A percentile compares a stretch with the other conserved stretches of the same genome.
Conservation (phyloP, 2,797 vertebrate species). For the Hypotaenidia philippensis region DNA sequence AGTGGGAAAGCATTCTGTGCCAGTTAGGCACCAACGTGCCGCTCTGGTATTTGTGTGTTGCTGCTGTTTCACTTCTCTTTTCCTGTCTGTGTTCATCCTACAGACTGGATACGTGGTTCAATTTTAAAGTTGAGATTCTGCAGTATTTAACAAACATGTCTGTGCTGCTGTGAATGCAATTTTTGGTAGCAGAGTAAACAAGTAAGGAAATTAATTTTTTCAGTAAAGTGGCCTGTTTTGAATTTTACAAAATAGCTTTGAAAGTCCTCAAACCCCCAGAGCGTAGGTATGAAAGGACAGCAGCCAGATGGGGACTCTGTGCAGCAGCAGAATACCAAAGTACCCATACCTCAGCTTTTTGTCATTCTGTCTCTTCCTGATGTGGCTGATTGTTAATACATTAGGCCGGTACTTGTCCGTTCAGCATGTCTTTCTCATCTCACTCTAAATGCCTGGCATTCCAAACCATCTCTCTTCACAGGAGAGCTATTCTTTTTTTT, state of each 20-base stretch:
- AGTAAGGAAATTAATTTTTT: background rate
- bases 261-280: background rate
- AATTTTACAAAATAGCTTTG: background rate
- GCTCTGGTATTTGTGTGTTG: background rate
- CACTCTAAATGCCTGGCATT: background rate
- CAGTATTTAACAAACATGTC: background rate
- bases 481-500: background rate
- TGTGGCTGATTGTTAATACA: background rate
- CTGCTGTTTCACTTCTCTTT: background rate
- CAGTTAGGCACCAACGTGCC: background rate
- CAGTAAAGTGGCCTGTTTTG: background rate
- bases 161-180: background rate
- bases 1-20: background rate
- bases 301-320: background rate
- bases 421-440: background rate
- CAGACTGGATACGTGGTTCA: background rate
- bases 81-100: background rate
- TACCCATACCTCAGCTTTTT: background rate
- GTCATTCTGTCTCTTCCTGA: background rate
- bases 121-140: background rate
- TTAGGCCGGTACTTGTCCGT: accelerated
- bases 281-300: background rate
- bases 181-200: background rate
- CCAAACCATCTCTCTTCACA: background rate
- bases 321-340: background rate